Conservation (phyloP, 2,888 invertebrate genomes). For the Luperina testacea region DNA sequence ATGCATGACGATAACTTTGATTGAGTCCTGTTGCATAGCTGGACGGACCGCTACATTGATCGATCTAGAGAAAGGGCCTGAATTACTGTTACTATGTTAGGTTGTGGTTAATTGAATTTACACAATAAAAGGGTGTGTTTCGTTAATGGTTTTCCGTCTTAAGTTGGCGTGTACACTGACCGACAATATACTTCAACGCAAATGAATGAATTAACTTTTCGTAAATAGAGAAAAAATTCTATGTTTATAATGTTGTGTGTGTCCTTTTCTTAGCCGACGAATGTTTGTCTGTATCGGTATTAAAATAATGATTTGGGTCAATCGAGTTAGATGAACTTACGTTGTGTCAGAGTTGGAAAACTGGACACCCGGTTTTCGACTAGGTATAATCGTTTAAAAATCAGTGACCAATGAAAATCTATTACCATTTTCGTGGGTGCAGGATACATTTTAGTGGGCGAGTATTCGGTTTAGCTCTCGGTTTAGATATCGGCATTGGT, state of each 20-base stretch:
- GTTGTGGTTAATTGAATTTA: conserved; percentile 61
- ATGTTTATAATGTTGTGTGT: not conserved
- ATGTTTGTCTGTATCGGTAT: not conserved
- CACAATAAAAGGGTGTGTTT: conserved; percentile 43
- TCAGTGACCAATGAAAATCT: conserved; percentile 20
- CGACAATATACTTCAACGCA: not conserved
- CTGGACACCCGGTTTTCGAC: not conserved
- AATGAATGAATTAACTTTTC: not conserved
- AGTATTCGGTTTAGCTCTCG: conserved; percentile 9
- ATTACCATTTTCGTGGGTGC: conserved; percentile 23
- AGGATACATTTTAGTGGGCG: conserved; percentile 20
- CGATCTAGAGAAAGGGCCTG: conserved; percentile 70
- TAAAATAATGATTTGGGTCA: not conserved
- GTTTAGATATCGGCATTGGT: conserved; percentile 32
- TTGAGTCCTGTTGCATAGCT: conserved; percentile 68
- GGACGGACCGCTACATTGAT: conserved; percentile 72
- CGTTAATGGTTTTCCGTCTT: conserved; percentile 2
- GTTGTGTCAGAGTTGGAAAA: not conserved
- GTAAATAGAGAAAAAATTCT: not conserved
- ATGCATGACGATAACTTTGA: conserved; percentile 73
- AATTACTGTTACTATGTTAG: conserved; percentile 47
- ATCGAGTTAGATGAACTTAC: not conserved
- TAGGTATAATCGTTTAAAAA: not conserved
- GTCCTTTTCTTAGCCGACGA: not conserved
- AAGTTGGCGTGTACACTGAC: conserved; percentile 1